Evolutionary conservation across 64 coral and sea anemone genomes (phyloP).

Genomic region (Actinia equina): DNA sequence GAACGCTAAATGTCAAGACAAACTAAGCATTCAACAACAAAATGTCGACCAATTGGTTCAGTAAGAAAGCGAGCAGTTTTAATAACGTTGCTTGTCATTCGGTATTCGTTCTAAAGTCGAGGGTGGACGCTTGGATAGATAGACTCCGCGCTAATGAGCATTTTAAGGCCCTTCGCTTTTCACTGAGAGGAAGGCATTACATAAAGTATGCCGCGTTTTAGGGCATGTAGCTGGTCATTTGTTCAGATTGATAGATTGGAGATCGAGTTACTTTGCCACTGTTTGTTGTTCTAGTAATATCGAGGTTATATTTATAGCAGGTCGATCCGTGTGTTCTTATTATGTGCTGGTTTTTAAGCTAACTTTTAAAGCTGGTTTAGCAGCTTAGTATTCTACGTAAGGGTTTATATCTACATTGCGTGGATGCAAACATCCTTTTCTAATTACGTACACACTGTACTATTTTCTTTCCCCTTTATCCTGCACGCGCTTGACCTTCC

Average conservation of each 20-base stretch:
- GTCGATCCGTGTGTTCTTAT: neutral
- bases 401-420: constrained; percentile 8
- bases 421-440: neutral
- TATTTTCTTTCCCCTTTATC: neutral
- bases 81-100: neutral
- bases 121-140: neutral
- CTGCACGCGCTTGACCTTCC: neutral
- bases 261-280: neutral
- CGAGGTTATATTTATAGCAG: neutral
- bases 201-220: neutral
- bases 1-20: neutral
- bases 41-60: neutral
- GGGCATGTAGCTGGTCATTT: neutral
- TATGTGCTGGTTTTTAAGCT: neutral
- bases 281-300: neutral
- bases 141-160: neutral
- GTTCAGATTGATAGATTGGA: neutral
- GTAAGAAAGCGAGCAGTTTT: neutral
- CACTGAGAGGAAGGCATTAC: neutral
- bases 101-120: neutral
- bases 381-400: neutral
- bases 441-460: neutral
- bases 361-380: neutral
- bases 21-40: neutral
- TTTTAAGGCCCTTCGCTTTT: neutral